Base-by-base conservation (phyloP, 2,888 invertebrate species). In the Zonitis immaculata region DNA sequence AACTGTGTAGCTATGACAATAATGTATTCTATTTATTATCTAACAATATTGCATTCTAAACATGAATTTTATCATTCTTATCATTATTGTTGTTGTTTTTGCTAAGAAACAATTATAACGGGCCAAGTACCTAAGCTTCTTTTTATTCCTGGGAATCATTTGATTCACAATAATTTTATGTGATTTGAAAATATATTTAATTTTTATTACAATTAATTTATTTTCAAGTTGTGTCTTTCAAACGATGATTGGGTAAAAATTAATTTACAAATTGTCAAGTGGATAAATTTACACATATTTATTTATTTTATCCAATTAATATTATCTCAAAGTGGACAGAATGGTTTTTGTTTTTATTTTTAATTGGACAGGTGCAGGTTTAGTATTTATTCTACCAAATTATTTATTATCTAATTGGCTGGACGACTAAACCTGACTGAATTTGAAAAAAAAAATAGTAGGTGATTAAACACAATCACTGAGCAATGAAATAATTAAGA, bases 311-410 rank as follows among this genome's bases (percentile, higher is more conserved):
- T 35, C 16, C 18, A 35, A 30, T 42, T 42, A 48, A 52, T 56
- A 56, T 52, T 56, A 56, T 65, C 61, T 59, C 59, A 61, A 65
- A 65, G 52, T 70, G 70, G 71, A 70, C 70, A 72, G 71, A 71
- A 67, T 62, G 61, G 64, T 62, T 65, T 58, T n/a, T n/a, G n/a
- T n/a, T n/a, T n/a, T n/a, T n/a, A n/a, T n/a, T n/a, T n/a, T 63
- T 60, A 67, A 66, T 61, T 72, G 70, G 70, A 71, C 71, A 72
- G 62, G 65, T 59, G 58, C 63, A 67, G 66, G 66, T 68, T 60
- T 67, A 66, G 66, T 63, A 65, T 64, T 67, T 67, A 67, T 68
- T 67, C 59, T 63, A 57, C 45, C 56, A 52, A 49, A 44, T 39
- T 39, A 35, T 51, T 16, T 28, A 50, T 54, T 16, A 16, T 8